phyloP scores from a whole-genome alignment of 1,140 invertebrate genomes.

The Nilaparvata lugens region DNA sequence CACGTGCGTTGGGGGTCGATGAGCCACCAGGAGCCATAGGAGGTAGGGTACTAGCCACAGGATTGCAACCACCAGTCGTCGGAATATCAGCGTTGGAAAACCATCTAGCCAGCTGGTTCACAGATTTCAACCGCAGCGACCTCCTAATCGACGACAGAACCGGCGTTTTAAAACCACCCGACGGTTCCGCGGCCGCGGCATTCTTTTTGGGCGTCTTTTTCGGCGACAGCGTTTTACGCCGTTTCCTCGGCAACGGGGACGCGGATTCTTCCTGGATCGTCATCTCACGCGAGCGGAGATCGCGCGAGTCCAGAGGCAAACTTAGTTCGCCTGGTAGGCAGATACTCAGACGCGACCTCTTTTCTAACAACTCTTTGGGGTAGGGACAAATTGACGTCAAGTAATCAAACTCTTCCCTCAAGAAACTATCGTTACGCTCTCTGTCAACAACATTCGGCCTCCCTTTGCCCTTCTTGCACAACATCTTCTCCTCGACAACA shows the following conservation, averaged over 20 bases:
- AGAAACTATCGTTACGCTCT: no score
- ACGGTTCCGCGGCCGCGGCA: background rate
- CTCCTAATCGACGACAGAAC: slow-evolving; percentile 10
- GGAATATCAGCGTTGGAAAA: slow-evolving; percentile 14
- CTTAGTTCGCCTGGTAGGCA: background rate
- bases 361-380: background rate
- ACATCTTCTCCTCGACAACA: no score
- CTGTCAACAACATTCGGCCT: no score
- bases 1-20: slow-evolving; percentile 10
- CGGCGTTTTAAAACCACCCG: slow-evolving; percentile 18
- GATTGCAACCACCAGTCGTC: background rate
- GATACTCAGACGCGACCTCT: background rate
- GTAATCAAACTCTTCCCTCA: no score
- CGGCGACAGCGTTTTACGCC: slow-evolving; percentile 10
- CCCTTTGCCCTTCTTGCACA: no score
- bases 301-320: background rate
- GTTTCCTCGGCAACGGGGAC: slow-evolving; percentile 2
- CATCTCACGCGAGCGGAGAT: no score
- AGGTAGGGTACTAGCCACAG: background rate
- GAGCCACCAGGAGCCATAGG: slow-evolving; percentile 1
- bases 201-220: slow-evolving; percentile 2
- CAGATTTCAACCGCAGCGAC: slow-evolving; percentile 19
- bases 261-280: background rate
- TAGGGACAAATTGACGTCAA: no score
- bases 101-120: slow-evolving; percentile 16